Conservation (phyloP, 2,888 invertebrate species). For the Agrotis clavis region DNA sequence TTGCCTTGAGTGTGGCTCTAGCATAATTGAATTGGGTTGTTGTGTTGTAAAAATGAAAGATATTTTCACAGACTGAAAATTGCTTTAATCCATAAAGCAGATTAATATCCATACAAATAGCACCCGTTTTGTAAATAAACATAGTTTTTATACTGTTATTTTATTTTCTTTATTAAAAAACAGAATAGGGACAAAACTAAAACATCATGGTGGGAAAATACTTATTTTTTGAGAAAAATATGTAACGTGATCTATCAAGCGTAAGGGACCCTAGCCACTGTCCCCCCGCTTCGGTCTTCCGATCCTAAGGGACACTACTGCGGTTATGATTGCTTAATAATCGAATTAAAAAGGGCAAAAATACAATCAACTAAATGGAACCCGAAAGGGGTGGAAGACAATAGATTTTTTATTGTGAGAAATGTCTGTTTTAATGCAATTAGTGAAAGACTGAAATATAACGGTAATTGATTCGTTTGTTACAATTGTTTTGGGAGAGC, state of each 20-base stretch:
- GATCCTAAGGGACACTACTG: slow-evolving; percentile 46
- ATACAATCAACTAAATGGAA: slow-evolving; percentile 64
- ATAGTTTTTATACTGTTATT: not conserved
- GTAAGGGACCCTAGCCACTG: not conserved
- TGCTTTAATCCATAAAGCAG: not conserved
- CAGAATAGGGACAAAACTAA: not conserved
- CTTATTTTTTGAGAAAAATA: not conserved
- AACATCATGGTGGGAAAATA: not conserved
- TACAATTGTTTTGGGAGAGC: not conserved
- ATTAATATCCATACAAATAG: not conserved
- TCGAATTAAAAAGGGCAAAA: slow-evolving; percentile 66
- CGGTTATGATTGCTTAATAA: slow-evolving; percentile 67
- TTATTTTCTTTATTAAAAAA: not conserved
- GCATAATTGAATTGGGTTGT: too few relatives aligned
- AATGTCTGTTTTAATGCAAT: slow-evolving; percentile 49
- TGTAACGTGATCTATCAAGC: not conserved
- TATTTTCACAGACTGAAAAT: too few relatives aligned
- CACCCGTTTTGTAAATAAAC: too few relatives aligned
- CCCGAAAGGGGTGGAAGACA: slow-evolving; percentile 51
- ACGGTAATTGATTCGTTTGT: slow-evolving; percentile 23
- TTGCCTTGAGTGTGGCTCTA: too few relatives aligned
- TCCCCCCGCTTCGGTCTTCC: slow-evolving; percentile 20
- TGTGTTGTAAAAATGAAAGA: too few relatives aligned
- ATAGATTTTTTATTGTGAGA: slow-evolving; percentile 29
- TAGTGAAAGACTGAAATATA: slow-evolving; percentile 23